phyloP scores from a whole-genome alignment of 2,113 vertebrate genomes.

The Lethenteron reissneri region DNA sequence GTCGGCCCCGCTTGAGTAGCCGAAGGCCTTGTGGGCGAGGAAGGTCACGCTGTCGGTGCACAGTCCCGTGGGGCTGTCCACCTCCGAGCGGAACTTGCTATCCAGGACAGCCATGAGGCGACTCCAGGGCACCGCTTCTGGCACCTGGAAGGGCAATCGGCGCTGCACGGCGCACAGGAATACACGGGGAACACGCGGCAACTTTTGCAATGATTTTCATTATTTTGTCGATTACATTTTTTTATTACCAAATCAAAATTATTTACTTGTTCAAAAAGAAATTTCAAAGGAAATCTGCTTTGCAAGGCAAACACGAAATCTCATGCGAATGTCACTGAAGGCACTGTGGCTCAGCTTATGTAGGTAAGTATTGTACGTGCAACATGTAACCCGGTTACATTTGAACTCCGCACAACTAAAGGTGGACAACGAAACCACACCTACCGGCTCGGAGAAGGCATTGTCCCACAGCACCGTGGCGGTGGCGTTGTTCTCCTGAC shows the following conservation, averaged over 20 bases:
- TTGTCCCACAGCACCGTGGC: slow-evolving; percentile 94
- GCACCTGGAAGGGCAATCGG: slow-evolving; percentile 61
- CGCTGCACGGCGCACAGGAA: slow-evolving; percentile 24
- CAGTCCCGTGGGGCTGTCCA: slow-evolving; percentile 45
- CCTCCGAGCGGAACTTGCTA: slow-evolving; percentile 73
- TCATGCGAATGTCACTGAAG: too few species aligned
- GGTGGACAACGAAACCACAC: slow-evolving; percentile 13
- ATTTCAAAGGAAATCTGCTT: too few species aligned
- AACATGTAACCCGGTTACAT: too few species aligned
- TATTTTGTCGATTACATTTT: too few species aligned
- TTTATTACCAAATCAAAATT: too few species aligned
- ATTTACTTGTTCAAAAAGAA: too few species aligned
- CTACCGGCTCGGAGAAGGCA: slow-evolving; percentile 71
- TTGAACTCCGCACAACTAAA: neutral
- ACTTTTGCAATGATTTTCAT: too few species aligned
- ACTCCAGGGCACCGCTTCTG: slow-evolving; percentile 65
- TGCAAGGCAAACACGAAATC: too few species aligned
- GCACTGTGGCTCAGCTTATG: too few species aligned
- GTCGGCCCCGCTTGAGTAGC: slow-evolving; percentile 23
- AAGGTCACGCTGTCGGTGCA: slow-evolving; percentile 58
- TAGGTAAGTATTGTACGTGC: too few species aligned
- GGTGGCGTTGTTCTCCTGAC: slow-evolving; percentile 90
- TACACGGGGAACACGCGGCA: too few species aligned
- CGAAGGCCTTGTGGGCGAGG: slow-evolving; percentile 87
- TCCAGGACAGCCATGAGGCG: slow-evolving; percentile 71